Evolutionary conservation across 2,888 invertebrate species (phyloP).

Genomic region (Pelosia muscerda): DNA sequence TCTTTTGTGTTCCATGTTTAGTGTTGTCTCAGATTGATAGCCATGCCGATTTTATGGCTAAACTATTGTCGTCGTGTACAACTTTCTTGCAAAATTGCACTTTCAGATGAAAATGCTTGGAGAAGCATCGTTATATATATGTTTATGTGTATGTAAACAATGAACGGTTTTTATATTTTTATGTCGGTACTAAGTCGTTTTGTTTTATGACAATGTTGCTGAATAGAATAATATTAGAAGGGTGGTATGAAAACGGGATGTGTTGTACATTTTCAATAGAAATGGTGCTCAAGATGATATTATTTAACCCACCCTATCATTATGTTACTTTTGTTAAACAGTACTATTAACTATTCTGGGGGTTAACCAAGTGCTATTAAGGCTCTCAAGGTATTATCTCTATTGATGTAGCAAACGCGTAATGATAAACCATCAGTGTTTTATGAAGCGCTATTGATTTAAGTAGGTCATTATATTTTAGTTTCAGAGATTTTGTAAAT

Average conservation of each 20-base stretch:
- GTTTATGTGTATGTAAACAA: background rate
- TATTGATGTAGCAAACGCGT: no score
- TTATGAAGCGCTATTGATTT: no score
- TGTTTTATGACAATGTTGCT: background rate
- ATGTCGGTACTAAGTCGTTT: background rate
- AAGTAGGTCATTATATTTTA: no score
- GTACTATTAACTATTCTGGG: no score
- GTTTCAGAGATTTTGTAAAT: no score
- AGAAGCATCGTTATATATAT: slow-evolving; percentile 18
- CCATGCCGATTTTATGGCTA: slow-evolving; percentile 42
- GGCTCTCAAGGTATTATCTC: no score
- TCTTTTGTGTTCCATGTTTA: slow-evolving; percentile 47
- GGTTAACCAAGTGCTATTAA: no score
- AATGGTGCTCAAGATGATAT: no score
- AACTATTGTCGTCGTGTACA: slow-evolving; percentile 39
- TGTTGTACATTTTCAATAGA: background rate
- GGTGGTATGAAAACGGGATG: background rate
- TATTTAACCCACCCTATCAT: no score
- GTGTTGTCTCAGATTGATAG: slow-evolving; percentile 47
- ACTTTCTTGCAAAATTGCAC: slow-evolving; percentile 38
- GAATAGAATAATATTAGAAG: background rate
- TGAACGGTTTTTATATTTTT: background rate
- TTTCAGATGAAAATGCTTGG: slow-evolving; percentile 16
- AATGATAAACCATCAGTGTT: no score
- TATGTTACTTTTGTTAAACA: no score